Base-by-base conservation (phyloP, 2,113 vertebrate species). In the Strix uralensis region DNA sequence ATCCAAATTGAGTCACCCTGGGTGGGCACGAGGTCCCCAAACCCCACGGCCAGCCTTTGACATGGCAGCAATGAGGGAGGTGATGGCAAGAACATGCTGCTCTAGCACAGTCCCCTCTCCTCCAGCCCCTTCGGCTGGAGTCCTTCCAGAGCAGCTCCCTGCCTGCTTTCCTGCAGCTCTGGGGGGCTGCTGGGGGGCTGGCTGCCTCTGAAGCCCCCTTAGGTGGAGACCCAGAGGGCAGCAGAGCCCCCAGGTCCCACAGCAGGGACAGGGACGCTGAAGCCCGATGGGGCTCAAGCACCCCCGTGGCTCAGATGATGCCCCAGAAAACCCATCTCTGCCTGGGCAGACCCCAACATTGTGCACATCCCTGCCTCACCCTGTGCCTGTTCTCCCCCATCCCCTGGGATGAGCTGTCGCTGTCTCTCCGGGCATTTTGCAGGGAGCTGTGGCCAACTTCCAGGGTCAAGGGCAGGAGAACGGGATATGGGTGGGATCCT, bases 301-400 rank as follows among this genome's bases (percentile, higher is more conserved):
- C 25, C 29, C 2, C 0, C 1, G 0, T 57, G 66, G 59, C 58
- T 67, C 42, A 25, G 40, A 8, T 2, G 23, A 49, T 34, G 42
- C 11, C 32, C 29, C 75, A 46, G 63, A 81, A n/a, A 27, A 30
- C 51, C 38, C 7, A 1, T 4, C 40, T 25, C 29, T 61, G 55
- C 58, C 34, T 0, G 1, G 52, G 26, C 57, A 52, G 34, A 62
- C 10, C 36, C 40, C 15, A 0, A 25, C 42, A 5, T 10, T 1
- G 2, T 13, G 18, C n/a, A 18, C 0, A 0, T n/a, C 61, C 66
- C 71, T 8, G 4, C 11, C 47, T 55, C 0, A 0, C 54, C 51
- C 62, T 0, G 1, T 86, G 81, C 87, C 70, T 91, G 57, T 91
- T 79, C 66, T 38, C 51, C 6, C 1, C 46, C 11, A 14, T 21